These are phyloP conservation scores for Oceanodroma tethys DNA, from an alignment of 2,113 vertebrate genomes.

Conservation along the genomic window DNA sequence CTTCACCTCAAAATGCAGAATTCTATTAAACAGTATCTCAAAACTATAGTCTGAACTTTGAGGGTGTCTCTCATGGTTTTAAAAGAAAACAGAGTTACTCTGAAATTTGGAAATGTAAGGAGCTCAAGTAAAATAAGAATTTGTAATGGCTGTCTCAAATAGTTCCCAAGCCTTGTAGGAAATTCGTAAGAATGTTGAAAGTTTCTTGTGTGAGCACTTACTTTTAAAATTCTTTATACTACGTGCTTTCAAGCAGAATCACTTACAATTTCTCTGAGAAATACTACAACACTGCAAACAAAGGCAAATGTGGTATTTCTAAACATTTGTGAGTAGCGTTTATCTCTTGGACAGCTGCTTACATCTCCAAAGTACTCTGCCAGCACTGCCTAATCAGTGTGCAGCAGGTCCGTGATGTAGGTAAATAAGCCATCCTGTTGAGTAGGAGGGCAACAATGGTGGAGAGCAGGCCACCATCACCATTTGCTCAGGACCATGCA, in stretches of 20 bases:
- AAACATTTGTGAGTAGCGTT: background rate
- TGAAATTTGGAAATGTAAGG: background rate
- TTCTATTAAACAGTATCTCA: background rate
- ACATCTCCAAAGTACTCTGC: background rate
- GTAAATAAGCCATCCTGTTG: background rate
- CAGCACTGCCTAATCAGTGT: background rate
- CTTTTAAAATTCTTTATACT: background rate
- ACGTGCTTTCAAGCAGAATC: background rate
- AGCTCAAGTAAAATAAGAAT: background rate
- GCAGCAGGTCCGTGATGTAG: background rate
- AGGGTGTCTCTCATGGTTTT: background rate
- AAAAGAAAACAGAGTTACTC: background rate
- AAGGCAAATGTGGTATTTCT: conserved; percentile 18
- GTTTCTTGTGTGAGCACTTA: background rate
- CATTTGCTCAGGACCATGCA: background rate
- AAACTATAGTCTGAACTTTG: background rate
- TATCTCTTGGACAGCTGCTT: conserved; percentile 25
- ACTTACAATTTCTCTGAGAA: background rate
- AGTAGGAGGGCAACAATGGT: background rate
- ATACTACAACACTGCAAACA: background rate
- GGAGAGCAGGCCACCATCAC: background rate
- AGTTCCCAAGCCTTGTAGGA: background rate
- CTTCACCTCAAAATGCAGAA: background rate
- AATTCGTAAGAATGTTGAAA: background rate
- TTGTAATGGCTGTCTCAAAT: background rate